Evolutionary conservation across 2,797 vertebrate species (phyloP), one percentile per base, ranked within the genome.

Genomic region (Hemitrygon akajei): DNA sequence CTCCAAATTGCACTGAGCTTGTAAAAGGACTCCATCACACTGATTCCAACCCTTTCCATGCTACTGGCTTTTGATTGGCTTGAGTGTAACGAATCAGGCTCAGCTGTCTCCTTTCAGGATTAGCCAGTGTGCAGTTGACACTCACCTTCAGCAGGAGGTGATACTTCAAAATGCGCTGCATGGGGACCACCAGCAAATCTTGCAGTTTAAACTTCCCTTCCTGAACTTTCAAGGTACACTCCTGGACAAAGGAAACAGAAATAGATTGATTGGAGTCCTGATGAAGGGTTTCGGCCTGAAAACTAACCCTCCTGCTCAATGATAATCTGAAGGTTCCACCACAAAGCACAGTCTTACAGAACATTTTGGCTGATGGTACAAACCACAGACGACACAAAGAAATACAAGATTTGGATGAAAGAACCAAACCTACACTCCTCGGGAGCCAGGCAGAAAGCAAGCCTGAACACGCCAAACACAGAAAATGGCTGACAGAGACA

Each of bases 151-250:
- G 96, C 82, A 99, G 96, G 76, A 99, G 97, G 94, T 99, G 99
- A 84, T 99, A 99, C 95, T 99, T 99, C 87, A 99, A 96, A 82
- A 99, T 98, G 94, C 99, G 97, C 94, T 99, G 99, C 99, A 99
- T 99, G 86, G 99, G 99, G 66, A 99, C 98, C 95, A 99, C 98
- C 95, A 99, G 96, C 92, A 99, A 97, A 95, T 99, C 99, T 94
- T 99, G 99, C 95, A 99, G 96, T 95, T 98, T 99, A 94, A 99
- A 99, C 95, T 99, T 99, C 71, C 99, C 98, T 0, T 99, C 98
- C 95, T 99, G 98, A 93, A 99, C 98, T 95, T 98, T 99, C 73
- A 99, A 96, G 0, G 98, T 99, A 95, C 98, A 98, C 71, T 98
- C 98, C 98, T 98, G 66, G 30, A 69, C 0, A 3, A 86, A 34